Evolutionary conservation across 2,888 invertebrate genomes (phyloP).

Genomic region (Antheraea yamamai): DNA sequence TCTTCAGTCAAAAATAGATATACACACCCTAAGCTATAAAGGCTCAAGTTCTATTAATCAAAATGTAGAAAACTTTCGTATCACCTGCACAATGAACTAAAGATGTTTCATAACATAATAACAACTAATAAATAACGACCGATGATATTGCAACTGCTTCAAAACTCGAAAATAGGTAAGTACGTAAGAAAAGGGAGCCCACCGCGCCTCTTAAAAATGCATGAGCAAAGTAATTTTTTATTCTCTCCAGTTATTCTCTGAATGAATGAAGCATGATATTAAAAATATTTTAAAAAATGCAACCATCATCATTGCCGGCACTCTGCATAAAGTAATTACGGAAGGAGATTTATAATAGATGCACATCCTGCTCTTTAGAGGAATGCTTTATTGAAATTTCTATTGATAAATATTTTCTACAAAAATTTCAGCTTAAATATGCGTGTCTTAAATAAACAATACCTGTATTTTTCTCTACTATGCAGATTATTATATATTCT

Average conservation of each 20-base stretch:
- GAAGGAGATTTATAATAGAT: constrained; percentile 29
- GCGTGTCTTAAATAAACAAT: too few species aligned
- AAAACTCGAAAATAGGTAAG: background rate
- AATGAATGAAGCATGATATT: constrained; percentile 17
- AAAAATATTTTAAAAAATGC: constrained; percentile 18
- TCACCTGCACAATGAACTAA: background rate
- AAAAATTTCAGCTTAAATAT: constrained; percentile 17
- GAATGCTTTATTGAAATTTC: constrained; percentile 27
- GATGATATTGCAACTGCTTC: background rate
- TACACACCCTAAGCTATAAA: too few species aligned
- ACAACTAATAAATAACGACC: background rate
- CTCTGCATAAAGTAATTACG: constrained; percentile 27
- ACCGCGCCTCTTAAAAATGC: background rate
- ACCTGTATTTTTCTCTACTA: too few species aligned
- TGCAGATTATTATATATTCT: too few species aligned
- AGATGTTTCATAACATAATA: background rate
- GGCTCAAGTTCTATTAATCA: background rate
- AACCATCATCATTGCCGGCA: constrained; percentile 15
- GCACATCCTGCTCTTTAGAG: constrained; percentile 27
- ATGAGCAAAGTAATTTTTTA: background rate
- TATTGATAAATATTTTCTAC: constrained; percentile 31
- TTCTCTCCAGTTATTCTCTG: background rate
- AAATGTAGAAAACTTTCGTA: background rate
- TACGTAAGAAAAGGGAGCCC: background rate
- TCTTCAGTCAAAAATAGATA: too few species aligned